Evolutionary conservation across 2,888 invertebrate species (phyloP).

Genomic region (Aproaerema taeniolella): DNA sequence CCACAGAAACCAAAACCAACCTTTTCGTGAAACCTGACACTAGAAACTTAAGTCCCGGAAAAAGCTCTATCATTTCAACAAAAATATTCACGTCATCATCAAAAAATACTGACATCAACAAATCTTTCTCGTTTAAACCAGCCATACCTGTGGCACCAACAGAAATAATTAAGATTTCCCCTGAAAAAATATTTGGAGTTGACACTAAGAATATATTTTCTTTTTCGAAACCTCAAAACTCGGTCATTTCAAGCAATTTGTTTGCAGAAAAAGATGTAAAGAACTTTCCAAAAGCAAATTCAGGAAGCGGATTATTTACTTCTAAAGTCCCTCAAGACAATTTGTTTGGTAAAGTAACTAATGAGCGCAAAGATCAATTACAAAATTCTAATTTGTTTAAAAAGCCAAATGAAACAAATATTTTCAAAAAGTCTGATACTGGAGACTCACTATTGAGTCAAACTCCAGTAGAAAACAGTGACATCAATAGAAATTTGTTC

Average conservation of each 20-base stretch:
- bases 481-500: slow-evolving; percentile 29
- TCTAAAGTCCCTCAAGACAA: slow-evolving; percentile 2
- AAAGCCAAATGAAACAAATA: slow-evolving; percentile 14
- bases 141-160: slow-evolving; percentile 52
- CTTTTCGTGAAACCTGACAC: slow-evolving; percentile 36
- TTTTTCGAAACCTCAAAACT: slow-evolving; percentile 61
- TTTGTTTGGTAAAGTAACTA: slow-evolving; percentile 9
- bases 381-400: slow-evolving; percentile 30
- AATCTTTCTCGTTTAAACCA: slow-evolving; percentile 56
- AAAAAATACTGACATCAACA: slow-evolving; percentile 24
- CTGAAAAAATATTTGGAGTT: slow-evolving; percentile 41
- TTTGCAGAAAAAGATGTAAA: slow-evolving; percentile 31
- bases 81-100: slow-evolving; percentile 13
- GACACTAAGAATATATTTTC: slow-evolving; percentile 46
- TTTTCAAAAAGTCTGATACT: slow-evolving; percentile 19
- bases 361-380: slow-evolving; percentile 27
- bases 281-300: slow-evolving; percentile 3
- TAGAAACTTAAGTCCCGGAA: slow-evolving; percentile 30
- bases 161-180: slow-evolving; percentile 46
- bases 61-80: slow-evolving; percentile 22
- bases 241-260: slow-evolving; percentile 26
- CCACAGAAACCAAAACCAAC: slow-evolving; percentile 30
- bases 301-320: neutral
- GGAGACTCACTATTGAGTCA: slow-evolving; percentile 27
- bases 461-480: slow-evolving; percentile 11